phyloP scores from a whole-genome alignment of 64 coral and sea anemone genomes.

The Actinia tenebrosa region DNA sequence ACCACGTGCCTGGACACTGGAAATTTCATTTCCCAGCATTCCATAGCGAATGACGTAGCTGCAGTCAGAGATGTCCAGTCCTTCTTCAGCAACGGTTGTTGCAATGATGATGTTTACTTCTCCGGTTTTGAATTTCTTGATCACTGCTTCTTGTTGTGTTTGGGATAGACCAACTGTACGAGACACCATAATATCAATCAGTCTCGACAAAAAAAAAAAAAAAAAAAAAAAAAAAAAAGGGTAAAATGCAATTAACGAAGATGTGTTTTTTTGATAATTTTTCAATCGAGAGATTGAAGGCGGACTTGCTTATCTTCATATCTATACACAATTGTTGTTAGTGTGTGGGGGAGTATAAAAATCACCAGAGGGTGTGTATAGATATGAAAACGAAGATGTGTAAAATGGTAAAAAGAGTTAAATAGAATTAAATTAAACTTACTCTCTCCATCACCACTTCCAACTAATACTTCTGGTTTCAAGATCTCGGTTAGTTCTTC shows the following conservation, averaged over 20 bases:
- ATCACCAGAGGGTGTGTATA: too few relatives aligned
- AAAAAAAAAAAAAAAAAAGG: too few relatives aligned
- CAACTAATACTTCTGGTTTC: slow-evolving; percentile 32
- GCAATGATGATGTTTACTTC: slow-evolving; percentile 50
- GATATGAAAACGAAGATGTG: too few relatives aligned
- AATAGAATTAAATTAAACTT: not conserved
- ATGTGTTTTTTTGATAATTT: too few relatives aligned
- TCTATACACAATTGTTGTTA: too few relatives aligned
- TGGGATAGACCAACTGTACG: slow-evolving; percentile 62
- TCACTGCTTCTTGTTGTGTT: slow-evolving; percentile 55
- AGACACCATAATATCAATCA: too few relatives aligned
- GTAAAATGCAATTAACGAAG: too few relatives aligned
- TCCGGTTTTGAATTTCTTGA: slow-evolving; percentile 45
- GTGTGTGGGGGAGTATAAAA: too few relatives aligned
- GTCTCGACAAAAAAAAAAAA: not conserved
- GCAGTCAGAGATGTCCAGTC: slow-evolving; percentile 62
- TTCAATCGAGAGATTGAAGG: too few relatives aligned
- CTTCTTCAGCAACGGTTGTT: slow-evolving; percentile 66
- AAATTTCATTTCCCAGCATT: slow-evolving; percentile 48
- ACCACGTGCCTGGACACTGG: slow-evolving; percentile 55
- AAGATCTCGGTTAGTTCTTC: slow-evolving; percentile 12
- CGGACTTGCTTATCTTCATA: too few relatives aligned
- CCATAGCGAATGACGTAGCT: slow-evolving; percentile 80
- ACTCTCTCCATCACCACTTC: slow-evolving; percentile 17
- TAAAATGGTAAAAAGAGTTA: not conserved